Evolutionary conservation across 2,113 vertebrate genomes (phyloP).

Genomic region (Fulmarus glacialis): DNA sequence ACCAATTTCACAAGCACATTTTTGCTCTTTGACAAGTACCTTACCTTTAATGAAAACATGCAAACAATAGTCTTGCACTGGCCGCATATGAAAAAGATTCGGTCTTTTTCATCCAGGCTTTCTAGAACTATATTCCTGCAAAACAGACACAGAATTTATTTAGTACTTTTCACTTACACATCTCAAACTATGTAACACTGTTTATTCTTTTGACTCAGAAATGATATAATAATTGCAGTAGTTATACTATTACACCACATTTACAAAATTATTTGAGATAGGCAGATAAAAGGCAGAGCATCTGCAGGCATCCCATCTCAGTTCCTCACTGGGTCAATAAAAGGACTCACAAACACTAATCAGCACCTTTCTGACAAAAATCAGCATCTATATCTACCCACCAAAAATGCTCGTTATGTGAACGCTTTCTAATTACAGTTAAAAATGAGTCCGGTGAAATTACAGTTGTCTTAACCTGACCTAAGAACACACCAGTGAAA

Average conservation of each 20-base stretch:
- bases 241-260: not conserved
- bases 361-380: not conserved
- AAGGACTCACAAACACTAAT: not conserved
- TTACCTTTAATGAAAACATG: not conserved
- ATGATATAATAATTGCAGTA: not conserved
- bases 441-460: not conserved
- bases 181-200: not conserved
- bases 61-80: not conserved
- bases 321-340: not conserved
- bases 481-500: not conserved
- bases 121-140: not conserved
- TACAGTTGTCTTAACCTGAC: not conserved
- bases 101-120: not conserved
- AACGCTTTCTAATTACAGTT: not conserved
- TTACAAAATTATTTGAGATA: not conserved
- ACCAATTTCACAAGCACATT: not conserved
- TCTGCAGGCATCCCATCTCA: not conserved
- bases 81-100: not conserved
- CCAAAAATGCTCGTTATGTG: not conserved
- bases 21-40: not conserved
- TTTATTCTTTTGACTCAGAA: not conserved
- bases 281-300: not conserved
- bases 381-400: not conserved
- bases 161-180: not conserved
- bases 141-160: not conserved